Conservation (phyloP, 1,140 invertebrate species). For the Triops cancriformis region DNA sequence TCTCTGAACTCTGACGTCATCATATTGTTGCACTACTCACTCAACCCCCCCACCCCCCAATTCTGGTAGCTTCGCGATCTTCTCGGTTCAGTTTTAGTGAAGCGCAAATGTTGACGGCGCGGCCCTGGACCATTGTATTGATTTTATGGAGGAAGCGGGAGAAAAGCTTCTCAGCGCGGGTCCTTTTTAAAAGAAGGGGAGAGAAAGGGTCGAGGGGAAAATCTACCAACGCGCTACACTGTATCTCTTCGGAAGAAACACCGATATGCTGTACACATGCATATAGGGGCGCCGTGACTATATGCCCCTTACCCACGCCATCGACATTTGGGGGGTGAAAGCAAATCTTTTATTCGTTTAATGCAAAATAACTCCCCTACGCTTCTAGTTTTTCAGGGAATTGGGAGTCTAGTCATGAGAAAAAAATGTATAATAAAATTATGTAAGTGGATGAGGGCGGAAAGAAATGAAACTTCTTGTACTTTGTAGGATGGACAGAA, state of each 20-base stretch:
- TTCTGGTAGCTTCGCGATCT: neutral
- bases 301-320: neutral
- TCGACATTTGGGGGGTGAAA: neutral
- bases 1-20: neutral
- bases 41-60: neutral
- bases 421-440: neutral
- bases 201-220: neutral
- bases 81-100: conserved; percentile 5
- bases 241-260: neutral
- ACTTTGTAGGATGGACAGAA: conserved; percentile 7
- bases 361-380: neutral
- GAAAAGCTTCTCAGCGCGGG: neutral
- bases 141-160: neutral
- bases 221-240: neutral
- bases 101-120: conserved; percentile 12
- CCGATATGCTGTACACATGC: neutral
- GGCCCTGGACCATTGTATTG: conserved; percentile 1
- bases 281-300: neutral
- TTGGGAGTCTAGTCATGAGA: neutral
- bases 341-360: neutral
- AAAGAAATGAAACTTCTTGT: neutral
- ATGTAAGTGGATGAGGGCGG: neutral
- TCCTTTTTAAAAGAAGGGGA: neutral
- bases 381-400: neutral
- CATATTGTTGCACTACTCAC: neutral